Percentiles rank a stretch among this genome's conserved stretches.
Conservation (phyloP, 2,797 vertebrate genomes). For the Ceryle rudis region DNA sequence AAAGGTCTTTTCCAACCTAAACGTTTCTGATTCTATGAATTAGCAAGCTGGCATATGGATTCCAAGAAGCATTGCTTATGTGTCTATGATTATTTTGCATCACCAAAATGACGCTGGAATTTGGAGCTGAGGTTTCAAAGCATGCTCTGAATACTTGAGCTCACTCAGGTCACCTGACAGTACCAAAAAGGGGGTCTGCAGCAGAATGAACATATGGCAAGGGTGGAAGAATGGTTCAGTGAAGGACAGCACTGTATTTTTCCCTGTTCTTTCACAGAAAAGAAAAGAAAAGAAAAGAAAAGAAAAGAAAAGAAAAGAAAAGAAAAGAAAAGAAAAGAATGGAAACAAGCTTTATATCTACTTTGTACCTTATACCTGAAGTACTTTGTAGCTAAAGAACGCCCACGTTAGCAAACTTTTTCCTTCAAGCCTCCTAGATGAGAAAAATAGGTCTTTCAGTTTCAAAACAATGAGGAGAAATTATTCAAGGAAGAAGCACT, state of each 20-base stretch:
- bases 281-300: not conserved
- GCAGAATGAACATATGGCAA: not conserved
- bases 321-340: not conserved
- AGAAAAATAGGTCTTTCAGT: not conserved
- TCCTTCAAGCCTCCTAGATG: not conserved
- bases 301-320: not conserved
- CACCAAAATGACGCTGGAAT: not conserved
- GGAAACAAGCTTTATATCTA: not conserved
- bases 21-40: not conserved
- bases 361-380: not conserved
- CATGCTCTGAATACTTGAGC: not conserved
- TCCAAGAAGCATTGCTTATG: not conserved
- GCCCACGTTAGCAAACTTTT: not conserved
- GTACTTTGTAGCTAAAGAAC: not conserved
- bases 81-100: not conserved
- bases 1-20: not conserved
- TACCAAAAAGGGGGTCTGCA: not conserved
- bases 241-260: not conserved
- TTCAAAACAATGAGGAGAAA: not conserved
- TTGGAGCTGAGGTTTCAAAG: not conserved
- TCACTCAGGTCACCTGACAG: not conserved
- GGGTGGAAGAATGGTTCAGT: not conserved
- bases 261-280: not conserved
- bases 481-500: not conserved
- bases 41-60: not conserved